Conservation (phyloP, 1,140 invertebrate genomes). For the Anadara kagoshimensis region DNA sequence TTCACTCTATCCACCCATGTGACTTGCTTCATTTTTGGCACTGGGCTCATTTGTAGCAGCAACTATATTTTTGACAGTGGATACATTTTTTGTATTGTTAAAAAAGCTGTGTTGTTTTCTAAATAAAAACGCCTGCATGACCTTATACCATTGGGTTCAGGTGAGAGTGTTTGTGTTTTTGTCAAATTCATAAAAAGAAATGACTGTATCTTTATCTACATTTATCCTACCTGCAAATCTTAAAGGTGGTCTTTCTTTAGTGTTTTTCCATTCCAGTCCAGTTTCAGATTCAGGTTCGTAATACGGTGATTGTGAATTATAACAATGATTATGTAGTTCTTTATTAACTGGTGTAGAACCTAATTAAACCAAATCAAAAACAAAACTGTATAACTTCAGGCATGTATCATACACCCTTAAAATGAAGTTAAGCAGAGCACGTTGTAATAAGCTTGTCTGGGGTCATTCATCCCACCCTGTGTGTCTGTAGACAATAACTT, state of each 20-base stretch:
- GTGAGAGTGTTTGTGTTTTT: too few species aligned
- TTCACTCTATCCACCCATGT: too few species aligned
- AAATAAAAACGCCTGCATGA: too few species aligned
- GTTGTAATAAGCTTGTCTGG: not conserved
- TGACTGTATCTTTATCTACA: too few species aligned
- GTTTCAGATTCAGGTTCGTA: conserved; percentile 10
- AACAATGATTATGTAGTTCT: conserved; percentile 6
- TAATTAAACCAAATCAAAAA: not conserved
- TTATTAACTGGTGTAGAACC: conserved; percentile 17
- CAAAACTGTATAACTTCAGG: not conserved
- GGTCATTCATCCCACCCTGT: not conserved
- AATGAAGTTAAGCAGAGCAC: not conserved
- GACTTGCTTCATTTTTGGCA: too few species aligned
- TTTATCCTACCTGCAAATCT: conserved; percentile 7
- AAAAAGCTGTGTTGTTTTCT: too few species aligned
- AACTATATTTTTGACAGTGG: too few species aligned
- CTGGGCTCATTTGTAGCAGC: too few species aligned
- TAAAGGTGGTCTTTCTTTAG: conserved; percentile 7
- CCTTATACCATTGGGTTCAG: too few species aligned
- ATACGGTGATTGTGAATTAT: conserved; percentile 16
- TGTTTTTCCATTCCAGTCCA: conserved; percentile 12
- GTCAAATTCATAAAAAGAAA: too few species aligned
- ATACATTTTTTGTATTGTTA: too few species aligned
- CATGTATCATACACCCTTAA: not conserved
- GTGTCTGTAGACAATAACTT: not conserved